These are phyloP conservation scores for Erpobdella octoculata DNA, from an alignment of 2,888 invertebrate genomes.

Conservation along the genomic window DNA sequence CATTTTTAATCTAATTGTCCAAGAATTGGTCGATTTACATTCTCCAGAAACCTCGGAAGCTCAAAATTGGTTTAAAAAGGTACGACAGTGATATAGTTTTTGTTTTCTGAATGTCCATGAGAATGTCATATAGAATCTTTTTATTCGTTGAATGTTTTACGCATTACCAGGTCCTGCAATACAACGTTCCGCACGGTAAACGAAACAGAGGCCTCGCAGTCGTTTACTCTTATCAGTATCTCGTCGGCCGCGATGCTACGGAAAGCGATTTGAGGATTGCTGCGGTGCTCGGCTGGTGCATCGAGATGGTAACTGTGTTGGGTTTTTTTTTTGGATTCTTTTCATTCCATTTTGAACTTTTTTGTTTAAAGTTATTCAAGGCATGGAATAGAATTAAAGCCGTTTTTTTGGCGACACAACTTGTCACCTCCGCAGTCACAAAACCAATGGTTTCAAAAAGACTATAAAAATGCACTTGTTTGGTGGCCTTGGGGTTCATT, in stretches of 20 bases:
- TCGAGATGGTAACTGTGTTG: constrained; percentile 71
- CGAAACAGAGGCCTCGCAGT: constrained; percentile 56
- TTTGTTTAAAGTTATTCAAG: neutral
- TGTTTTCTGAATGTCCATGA: neutral
- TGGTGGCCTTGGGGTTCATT: too few relatives aligned
- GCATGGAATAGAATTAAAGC: too few relatives aligned
- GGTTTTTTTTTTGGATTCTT: neutral
- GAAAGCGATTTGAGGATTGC: constrained; percentile 71
- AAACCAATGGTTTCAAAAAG: too few relatives aligned
- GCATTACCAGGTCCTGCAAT: constrained; percentile 65
- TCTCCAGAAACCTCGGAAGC: neutral
- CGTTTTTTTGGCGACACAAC: too few relatives aligned
- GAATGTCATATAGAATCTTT: too few relatives aligned
- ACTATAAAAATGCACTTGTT: too few relatives aligned
- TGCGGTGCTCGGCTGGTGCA: constrained; percentile 83
- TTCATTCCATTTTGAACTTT: neutral
- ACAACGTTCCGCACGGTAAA: constrained; percentile 85
- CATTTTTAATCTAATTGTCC: neutral
- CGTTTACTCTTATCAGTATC: constrained; percentile 47
- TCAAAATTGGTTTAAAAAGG: constrained; percentile 16
- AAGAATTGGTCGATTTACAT: constrained; percentile 3
- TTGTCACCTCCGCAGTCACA: too few relatives aligned
- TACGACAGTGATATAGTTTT: neutral
- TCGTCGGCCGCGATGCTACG: constrained; percentile 57
- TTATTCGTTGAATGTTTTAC: too few relatives aligned